Base-by-base conservation (phyloP, 2,888 invertebrate species). In the Oscheius myriophilus region DNA sequence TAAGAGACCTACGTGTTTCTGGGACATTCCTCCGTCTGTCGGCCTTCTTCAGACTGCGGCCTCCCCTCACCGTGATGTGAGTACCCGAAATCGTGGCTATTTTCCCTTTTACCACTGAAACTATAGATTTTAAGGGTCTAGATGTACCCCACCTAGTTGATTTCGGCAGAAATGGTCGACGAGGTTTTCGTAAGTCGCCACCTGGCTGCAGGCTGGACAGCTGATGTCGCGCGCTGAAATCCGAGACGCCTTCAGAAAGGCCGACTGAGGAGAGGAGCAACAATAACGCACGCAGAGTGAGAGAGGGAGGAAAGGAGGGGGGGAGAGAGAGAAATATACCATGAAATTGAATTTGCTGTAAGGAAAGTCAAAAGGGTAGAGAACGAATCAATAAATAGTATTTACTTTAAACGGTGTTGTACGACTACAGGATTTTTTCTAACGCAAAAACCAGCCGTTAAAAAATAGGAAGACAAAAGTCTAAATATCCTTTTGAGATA, bases 141-240 rank as follows among this genome's bases (percentile, higher is more conserved):
- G 16, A 41, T 41, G 45, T 9, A 16, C 75, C 89, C 86, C 86
- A 90, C 90, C 90, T 75, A 89, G 88, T 64, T 89, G 87, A 18
- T 90, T 88, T 67, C 89, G 84, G 79, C 90, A 90, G 81, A 88
- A 90, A 81, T 90, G 89, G 84, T 91, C 90, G 72, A 91, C 87
- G 69, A 91, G 89, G 77, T 90, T 90, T 85, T 91, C 91, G 80
- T 89, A 90, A 4, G 91, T 91, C 68, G 89, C 88, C 1, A 89
- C 89, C 78, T 90, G 90, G 67, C 88, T 88, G 84, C 91, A 91
- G 7, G 89, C 88, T 43, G 87, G 86, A 80, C 90, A 91, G 51
- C 76, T 73, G 53, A 71, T 46, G 21, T 73, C 70, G 51, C 52
- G 66, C 55, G 71, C 84, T 84, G 74, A 78, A 82, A 82, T 62